Conservation (phyloP, 2,888 invertebrate species). For the Dryomyza anilis region DNA sequence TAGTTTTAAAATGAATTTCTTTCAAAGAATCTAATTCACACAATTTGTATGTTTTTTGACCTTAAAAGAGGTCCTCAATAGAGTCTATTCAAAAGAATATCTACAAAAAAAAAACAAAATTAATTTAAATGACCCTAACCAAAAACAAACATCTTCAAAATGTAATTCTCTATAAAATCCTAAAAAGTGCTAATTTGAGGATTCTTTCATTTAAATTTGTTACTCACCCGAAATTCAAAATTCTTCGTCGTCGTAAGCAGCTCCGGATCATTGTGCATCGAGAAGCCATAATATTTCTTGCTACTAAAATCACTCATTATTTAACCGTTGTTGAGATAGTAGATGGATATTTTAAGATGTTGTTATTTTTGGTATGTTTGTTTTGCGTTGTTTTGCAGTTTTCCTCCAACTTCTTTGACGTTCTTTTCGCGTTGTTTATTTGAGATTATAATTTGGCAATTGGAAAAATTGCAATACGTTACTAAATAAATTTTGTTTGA, state of each 20-base stretch:
- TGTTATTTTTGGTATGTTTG: background rate
- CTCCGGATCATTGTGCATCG: constrained; percentile 40
- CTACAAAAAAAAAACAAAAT: background rate
- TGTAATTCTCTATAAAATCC: too few relatives aligned
- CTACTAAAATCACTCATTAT: constrained; percentile 41
- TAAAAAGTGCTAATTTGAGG: too few relatives aligned
- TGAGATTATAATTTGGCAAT: constrained; percentile 16
- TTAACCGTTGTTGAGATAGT: too few relatives aligned
- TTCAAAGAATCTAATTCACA: too few relatives aligned
- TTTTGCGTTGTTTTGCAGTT: background rate
- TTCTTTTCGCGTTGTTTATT: background rate
- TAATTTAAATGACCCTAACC: too few relatives aligned
- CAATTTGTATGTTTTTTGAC: too few relatives aligned
- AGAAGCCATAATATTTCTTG: constrained; percentile 40
- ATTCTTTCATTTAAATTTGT: too few relatives aligned
- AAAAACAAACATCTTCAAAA: too few relatives aligned
- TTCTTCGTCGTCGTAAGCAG: constrained; percentile 41
- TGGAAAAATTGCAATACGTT: constrained; percentile 21
- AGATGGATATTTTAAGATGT: too few relatives aligned
- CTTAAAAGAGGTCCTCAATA: too few relatives aligned
- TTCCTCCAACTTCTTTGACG: background rate
- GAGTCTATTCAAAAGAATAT: too few relatives aligned
- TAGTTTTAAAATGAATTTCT: too few relatives aligned
- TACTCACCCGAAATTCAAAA: constrained; percentile 44
- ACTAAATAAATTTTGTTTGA: constrained; percentile 31